These are phyloP conservation scores for Drosophila eohydei DNA, from an alignment of 2,888 invertebrate genomes.

Conservation along the genomic window DNA sequence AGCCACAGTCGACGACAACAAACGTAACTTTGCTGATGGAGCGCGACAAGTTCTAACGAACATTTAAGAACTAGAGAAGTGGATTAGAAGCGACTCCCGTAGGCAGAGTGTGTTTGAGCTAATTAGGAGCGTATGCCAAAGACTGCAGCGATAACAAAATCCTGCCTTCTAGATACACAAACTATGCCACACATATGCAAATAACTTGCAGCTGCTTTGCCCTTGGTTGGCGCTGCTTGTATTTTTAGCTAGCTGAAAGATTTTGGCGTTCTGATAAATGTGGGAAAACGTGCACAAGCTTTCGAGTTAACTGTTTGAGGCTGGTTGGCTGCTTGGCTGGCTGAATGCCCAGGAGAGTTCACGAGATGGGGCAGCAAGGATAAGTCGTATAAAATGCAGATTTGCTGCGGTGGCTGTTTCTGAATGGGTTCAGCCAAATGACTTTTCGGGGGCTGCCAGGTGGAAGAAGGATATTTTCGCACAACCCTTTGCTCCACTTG, in stretches of 20 bases:
- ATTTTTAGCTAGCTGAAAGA: constrained; percentile 52
- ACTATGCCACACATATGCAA: constrained; percentile 51
- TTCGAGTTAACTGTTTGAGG: constrained; percentile 26
- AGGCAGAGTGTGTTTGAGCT: constrained; percentile 14
- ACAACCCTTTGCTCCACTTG: constrained; percentile 13
- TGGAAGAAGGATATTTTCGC: background rate
- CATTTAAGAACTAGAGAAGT: constrained; percentile 3
- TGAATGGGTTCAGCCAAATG: constrained; percentile 48
- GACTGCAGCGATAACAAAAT: constrained; percentile 14
- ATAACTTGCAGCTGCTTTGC: constrained; percentile 43
- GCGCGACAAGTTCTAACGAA: constrained; percentile 34
- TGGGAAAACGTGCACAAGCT: constrained; percentile 76
- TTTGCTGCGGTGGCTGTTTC: constrained; percentile 57
- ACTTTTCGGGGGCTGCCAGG: constrained; percentile 13
- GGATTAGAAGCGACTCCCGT: background rate
- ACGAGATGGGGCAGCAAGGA: background rate
- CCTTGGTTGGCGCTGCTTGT: constrained; percentile 32
- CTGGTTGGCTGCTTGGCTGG: background rate
- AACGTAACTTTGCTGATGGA: constrained; percentile 38
- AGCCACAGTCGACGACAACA: constrained; percentile 5
- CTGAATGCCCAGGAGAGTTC: constrained; percentile 19
- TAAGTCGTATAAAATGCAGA: constrained; percentile 60
- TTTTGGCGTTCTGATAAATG: constrained; percentile 64
- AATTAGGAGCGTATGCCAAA: constrained; percentile 34
- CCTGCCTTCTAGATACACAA: background rate